phyloP scores from a whole-genome alignment of 2,888 invertebrate genomes.

The Pachliopta kotzebuea region DNA sequence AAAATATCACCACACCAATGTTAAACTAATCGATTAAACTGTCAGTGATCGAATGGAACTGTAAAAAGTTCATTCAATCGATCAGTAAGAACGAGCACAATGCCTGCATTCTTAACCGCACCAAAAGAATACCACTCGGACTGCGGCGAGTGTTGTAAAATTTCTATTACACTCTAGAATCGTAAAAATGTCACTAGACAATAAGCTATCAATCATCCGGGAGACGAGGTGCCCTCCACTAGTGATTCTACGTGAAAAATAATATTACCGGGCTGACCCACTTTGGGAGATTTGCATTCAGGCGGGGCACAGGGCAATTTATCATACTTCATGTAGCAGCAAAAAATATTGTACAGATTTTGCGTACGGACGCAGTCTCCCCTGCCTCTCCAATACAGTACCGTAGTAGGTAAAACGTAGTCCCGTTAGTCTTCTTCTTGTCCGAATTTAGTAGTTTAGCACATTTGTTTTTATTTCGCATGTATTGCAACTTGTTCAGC shows the following conservation, averaged over 20 bases:
- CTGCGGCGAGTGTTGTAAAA: constrained; percentile 29
- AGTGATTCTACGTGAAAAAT: constrained; percentile 68
- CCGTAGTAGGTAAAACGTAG: constrained; percentile 38
- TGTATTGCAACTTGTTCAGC: too few relatives aligned
- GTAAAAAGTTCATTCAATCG: constrained; percentile 53
- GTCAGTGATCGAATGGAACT: constrained; percentile 73
- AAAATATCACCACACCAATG: neutral
- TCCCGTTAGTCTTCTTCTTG: constrained; percentile 39
- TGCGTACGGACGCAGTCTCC: constrained; percentile 32
- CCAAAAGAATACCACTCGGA: constrained; percentile 53
- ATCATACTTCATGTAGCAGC: constrained; percentile 66
- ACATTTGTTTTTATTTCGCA: too few relatives aligned
- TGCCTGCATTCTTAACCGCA: constrained; percentile 45
- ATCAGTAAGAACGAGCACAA: constrained; percentile 45
- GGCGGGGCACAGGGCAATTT: constrained; percentile 60
- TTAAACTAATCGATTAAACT: constrained; percentile 55
- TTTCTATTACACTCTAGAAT: constrained; percentile 36
- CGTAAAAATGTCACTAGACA: constrained; percentile 43
- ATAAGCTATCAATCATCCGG: constrained; percentile 66
- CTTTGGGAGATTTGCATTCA: constrained; percentile 76
- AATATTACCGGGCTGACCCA: constrained; percentile 69
- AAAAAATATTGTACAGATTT: constrained; percentile 46
- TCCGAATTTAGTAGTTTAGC: constrained; percentile 28
- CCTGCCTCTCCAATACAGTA: constrained; percentile 32
- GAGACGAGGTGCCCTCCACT: constrained; percentile 56